These are phyloP conservation scores for Eremophila alpestris DNA, from an alignment of 2,797 vertebrate species.

Conservation along the genomic window DNA sequence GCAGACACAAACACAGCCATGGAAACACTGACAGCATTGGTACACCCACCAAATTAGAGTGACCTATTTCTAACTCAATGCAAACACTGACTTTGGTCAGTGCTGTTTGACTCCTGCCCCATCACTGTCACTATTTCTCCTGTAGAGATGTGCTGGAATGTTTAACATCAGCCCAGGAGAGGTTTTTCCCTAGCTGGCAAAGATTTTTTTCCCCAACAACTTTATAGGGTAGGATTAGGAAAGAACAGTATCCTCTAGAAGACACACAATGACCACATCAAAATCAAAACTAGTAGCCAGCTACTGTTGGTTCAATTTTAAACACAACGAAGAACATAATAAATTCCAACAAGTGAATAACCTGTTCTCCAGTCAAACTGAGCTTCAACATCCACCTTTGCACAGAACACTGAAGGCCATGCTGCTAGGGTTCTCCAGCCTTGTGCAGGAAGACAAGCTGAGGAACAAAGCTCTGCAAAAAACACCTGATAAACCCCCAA, in stretches of 20 bases:
- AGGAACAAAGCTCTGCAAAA: not conserved
- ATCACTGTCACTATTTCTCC: not conserved
- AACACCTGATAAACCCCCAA: not conserved
- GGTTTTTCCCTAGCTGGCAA: not conserved
- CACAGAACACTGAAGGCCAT: not conserved
- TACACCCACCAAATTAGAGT: not conserved
- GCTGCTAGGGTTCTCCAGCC: not conserved
- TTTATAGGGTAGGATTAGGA: not conserved
- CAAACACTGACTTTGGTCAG: not conserved
- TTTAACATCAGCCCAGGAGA: not conserved
- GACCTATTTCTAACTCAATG: not conserved
- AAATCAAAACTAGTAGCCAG: not conserved
- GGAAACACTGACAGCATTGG: not conserved
- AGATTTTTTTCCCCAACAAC: not conserved
- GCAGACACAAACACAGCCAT: not conserved
- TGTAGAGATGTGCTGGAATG: not conserved
- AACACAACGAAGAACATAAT: not conserved
- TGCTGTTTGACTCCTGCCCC: not conserved
- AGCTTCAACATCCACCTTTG: not conserved
- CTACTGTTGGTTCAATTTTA: not conserved
- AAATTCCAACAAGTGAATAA: not conserved
- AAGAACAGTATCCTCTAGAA: not conserved
- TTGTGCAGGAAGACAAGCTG: not conserved
- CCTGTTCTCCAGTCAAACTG: not conserved
- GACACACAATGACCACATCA: not conserved